Evolutionary conservation across 2,888 invertebrate genomes (phyloP), one percentile per base, ranked within the genome.

Genomic region (Himalopsyche kuldschensis): DNA sequence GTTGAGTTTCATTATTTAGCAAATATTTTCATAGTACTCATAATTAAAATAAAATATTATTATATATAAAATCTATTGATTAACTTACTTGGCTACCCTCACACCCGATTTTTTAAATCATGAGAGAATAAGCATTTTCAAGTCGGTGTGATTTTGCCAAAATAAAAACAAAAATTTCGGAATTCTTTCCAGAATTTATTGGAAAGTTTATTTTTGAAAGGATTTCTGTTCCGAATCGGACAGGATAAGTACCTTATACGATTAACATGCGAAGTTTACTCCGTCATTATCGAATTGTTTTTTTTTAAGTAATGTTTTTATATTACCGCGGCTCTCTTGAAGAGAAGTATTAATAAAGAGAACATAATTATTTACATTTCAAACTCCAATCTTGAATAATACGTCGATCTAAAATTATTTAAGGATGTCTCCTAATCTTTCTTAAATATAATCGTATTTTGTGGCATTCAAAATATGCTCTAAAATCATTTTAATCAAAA

Each of bases 71-170:
- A 84, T 84, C 82, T 84, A 82, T 82, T 76, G 78, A 79, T 82
- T 82, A 84, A 20, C 84, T 84, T 84, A 84, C 69, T 41, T 81
- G 32, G 47, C 84, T 84, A 84, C 84, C 84, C 84, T 84, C 81
- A 80, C 84, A 84, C 84, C 84, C 82, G 84, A 83, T 81, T 84
- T 84, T 84, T 79, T 30, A 83, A 84, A 84, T 83, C 84, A 78
- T 80, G 80, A 82, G 80, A 84, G 75, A 84, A 84, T 81, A 41
- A 76, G 79, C 76, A 78, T 75, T 81, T 79, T 81, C 80, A 31
- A 80, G 82, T 46, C 69, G 69, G 69, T 69, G 69, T 69, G 69
- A 69, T 69, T 30, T 20, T 30, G 69, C 69, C 69, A 69, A 69
- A 69, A 69, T 27, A 30, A 69, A n/a, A 69, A 30, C 27, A 69